Base-by-base conservation (phyloP, 2,888 invertebrate species). In the Chaetogeoica ovagalla region DNA sequence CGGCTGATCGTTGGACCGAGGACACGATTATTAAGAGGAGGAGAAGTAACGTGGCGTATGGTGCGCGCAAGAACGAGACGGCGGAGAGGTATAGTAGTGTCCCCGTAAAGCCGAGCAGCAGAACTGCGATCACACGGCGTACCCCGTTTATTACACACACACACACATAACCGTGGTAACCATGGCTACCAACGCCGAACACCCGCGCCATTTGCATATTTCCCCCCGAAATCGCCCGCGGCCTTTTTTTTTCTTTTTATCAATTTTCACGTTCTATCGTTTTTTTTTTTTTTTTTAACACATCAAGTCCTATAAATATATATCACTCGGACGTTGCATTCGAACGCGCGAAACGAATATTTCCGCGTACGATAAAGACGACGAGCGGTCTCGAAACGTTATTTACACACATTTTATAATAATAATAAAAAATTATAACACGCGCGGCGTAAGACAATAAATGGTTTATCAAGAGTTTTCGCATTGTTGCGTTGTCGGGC, bases 391-490 rank as follows among this genome's bases (percentile, higher is more conserved):
- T n/a, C 74, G 65, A 74, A 74, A 74, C 65, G 39, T 74, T 74
- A 2, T 30, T 4, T 74, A 74, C 52, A 37, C 62, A 19, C 19
- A 48, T 11, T 30, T 30, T 30, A 30, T 30, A 30, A 30, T 30
- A 30, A 30, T 30, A 30, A n/a, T 19, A 6, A 39, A 4, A 39
- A 39, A 39, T 39, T 43, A 7, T 43, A 0, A 15, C 13, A 23
- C 13, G 5, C 11, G 43, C 65, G 13, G 30, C 30, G 48, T 66
- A 43, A 37, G 59, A 75, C 48, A 59, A 68, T 75, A 75, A n/a
- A 75, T 75, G 66, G 66, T 75, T 66, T 75, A 66, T 68, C 66
- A 59, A 76, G 75, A 76, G 59, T 79, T 70, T 79, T 79, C 79
- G 79, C 71, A 79, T 65, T 71, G 71, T 63, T 9, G n/a, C 43